phyloP scores from a whole-genome alignment of 2,888 invertebrate species.

The Ferrisia virgata region DNA sequence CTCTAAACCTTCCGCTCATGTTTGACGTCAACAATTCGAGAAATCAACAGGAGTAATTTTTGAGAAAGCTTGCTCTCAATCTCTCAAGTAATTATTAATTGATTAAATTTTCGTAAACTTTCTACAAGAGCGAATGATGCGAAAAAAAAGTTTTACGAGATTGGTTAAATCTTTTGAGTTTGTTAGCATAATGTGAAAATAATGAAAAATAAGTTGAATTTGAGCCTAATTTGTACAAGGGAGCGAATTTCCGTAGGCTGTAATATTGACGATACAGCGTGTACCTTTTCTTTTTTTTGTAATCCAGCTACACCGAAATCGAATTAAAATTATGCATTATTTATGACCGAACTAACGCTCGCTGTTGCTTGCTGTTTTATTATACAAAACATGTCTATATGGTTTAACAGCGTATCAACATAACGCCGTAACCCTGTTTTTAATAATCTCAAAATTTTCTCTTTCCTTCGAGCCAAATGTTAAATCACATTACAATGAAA shows the following conservation, averaged over 20 bases:
- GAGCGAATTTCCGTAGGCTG: conserved; percentile 20
- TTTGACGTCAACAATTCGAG: no score
- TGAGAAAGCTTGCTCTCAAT: not conserved
- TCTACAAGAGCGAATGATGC: not conserved
- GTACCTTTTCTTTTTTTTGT: conserved; percentile 32
- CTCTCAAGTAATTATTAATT: conserved; percentile 19
- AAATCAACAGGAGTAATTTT: not conserved
- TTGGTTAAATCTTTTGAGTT: conserved; percentile 26
- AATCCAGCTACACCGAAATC: conserved; percentile 36
- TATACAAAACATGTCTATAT: not conserved
- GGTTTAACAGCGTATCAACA: not conserved
- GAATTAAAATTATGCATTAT: conserved; percentile 39
- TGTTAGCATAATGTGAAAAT: not conserved
- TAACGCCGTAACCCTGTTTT: conserved; percentile 14
- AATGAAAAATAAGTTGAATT: conserved; percentile 36
- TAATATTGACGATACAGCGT: conserved; percentile 15
- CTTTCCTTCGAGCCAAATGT: not conserved
- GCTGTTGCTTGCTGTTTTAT: not conserved
- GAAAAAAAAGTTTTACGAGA: not conserved
- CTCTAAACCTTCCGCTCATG: no score
- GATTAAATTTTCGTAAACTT: conserved; percentile 23
- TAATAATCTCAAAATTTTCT: conserved; percentile 33
- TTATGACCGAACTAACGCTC: conserved; percentile 27
- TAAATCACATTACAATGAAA: not conserved
- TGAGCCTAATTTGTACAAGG: conserved; percentile 38